These are phyloP conservation scores for Heliconius nattereri DNA, from an alignment of 1,140 invertebrate genomes.

Conservation along the genomic window DNA sequence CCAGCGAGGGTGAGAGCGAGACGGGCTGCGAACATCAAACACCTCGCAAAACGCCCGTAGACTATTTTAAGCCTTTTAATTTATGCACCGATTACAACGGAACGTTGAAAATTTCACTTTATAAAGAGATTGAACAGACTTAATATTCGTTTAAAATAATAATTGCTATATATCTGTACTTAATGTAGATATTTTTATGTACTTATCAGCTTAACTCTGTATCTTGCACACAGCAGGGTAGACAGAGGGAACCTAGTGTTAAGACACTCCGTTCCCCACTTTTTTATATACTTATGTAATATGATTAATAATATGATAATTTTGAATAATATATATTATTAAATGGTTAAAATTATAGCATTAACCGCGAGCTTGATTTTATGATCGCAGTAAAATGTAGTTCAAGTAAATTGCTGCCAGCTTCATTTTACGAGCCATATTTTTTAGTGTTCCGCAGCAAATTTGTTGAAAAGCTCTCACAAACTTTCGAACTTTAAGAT, in stretches of 20 bases:
- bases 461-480: conserved; percentile 2
- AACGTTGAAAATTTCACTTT: conserved; percentile 23
- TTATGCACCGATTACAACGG: conserved; percentile 27
- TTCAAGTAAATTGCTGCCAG: conserved; percentile 21
- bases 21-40: conserved; percentile 22
- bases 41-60: conserved; percentile 18
- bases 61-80: conserved; percentile 31
- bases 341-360: not conserved
- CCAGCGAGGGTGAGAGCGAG: conserved; percentile 14
- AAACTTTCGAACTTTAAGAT: not conserved
- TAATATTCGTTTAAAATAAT: not conserved
- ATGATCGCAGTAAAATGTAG: conserved; percentile 28
- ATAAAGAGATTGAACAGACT: conserved; percentile 23
- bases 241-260: not conserved
- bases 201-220: too few relatives aligned
- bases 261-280: too few relatives aligned
- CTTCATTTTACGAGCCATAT: conserved; percentile 22
- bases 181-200: not conserved
- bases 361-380: conserved; percentile 12
- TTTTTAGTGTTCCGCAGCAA: conserved; percentile 20
- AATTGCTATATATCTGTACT: not conserved
- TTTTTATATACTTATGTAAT: too few relatives aligned
- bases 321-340: not conserved
- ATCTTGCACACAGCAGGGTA: too few relatives aligned
- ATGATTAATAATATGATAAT: too few relatives aligned